These are phyloP conservation scores for Epinephelus coioides DNA, from an alignment of 2,797 vertebrate species.

Conservation along the genomic window DNA sequence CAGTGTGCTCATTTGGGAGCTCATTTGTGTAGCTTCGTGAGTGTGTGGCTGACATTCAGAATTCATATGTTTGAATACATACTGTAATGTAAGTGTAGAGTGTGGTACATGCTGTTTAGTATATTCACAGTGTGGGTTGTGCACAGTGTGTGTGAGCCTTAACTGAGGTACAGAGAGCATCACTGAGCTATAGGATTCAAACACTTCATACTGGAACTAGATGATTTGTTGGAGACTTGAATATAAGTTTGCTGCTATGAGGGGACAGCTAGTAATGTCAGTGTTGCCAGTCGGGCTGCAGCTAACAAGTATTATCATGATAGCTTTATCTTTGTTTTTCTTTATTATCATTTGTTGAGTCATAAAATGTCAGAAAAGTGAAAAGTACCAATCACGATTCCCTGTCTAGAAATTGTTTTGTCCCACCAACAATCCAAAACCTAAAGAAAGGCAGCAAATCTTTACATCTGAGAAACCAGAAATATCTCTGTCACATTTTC, in stretches of 20 bases:
- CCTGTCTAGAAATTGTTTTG: not conserved
- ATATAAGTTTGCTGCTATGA: not conserved
- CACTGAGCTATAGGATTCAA: not conserved
- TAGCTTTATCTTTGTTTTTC: not conserved
- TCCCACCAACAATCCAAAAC: not conserved
- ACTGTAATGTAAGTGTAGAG: not conserved
- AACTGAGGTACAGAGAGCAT: conserved; percentile 4
- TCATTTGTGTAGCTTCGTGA: conserved; percentile 41
- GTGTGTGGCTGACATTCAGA: conserved; percentile 8
- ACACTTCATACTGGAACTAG: not conserved
- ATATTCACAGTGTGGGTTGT: not conserved
- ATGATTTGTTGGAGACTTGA: not conserved
- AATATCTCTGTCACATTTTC: not conserved
- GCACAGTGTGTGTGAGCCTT: not conserved
- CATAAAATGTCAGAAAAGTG: not conserved
- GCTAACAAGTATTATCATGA: not conserved
- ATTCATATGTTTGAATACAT: conserved; percentile 8
- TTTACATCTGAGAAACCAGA: not conserved
- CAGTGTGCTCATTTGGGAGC: conserved; percentile 35
- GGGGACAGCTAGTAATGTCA: rapidly evolving
- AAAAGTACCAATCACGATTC: not conserved
- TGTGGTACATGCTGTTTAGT: not conserved
- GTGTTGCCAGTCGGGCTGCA: not conserved
- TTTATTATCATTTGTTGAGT: not conserved
- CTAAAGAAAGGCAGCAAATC: not conserved